These are phyloP conservation scores for Lasioglossum albipes DNA, from an alignment of 1,140 invertebrate genomes.

Conservation along the genomic window DNA sequence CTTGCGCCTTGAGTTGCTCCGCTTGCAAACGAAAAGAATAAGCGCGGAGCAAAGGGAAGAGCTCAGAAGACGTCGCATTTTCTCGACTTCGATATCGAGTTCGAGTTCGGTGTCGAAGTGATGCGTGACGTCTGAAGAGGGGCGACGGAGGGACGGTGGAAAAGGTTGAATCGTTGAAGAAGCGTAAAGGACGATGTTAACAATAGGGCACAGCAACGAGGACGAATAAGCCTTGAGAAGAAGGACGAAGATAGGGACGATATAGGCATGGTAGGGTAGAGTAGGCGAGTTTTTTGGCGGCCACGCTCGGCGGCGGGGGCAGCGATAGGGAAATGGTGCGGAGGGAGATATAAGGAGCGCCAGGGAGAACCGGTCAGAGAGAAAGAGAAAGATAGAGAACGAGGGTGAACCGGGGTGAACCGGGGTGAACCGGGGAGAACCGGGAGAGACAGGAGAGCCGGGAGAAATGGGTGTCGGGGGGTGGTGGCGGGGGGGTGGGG, in stretches of 20 bases:
- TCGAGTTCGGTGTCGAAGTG: not conserved
- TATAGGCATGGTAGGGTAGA: constrained; percentile 48
- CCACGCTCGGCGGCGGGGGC: constrained; percentile 3
- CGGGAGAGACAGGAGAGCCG: constrained; percentile 43
- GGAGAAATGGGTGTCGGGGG: constrained; percentile 54
- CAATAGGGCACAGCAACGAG: not conserved
- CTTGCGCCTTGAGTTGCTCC: constrained; percentile 56
- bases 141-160: not conserved
- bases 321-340: not conserved
- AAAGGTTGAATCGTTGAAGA: constrained; percentile 58
- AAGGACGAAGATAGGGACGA: not conserved
- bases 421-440: constrained; percentile 46
- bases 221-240: not conserved
- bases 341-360: constrained; percentile 45
- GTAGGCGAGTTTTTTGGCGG: constrained; percentile 62
- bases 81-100: not conserved
- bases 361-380: constrained; percentile 45
- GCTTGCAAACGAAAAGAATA: constrained; percentile 3
- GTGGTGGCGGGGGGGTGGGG: constrained; percentile 37
- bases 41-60: not conserved
- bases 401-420: constrained; percentile 55
- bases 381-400: too few species aligned
- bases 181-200: constrained; percentile 53
- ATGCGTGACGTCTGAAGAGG: not conserved
- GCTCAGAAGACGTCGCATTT: not conserved